Percentiles rank a stretch among this genome's conserved stretches.
Evolutionary conservation across 2,113 vertebrate genomes (phyloP).

Genomic region (Prolemur simus): DNA sequence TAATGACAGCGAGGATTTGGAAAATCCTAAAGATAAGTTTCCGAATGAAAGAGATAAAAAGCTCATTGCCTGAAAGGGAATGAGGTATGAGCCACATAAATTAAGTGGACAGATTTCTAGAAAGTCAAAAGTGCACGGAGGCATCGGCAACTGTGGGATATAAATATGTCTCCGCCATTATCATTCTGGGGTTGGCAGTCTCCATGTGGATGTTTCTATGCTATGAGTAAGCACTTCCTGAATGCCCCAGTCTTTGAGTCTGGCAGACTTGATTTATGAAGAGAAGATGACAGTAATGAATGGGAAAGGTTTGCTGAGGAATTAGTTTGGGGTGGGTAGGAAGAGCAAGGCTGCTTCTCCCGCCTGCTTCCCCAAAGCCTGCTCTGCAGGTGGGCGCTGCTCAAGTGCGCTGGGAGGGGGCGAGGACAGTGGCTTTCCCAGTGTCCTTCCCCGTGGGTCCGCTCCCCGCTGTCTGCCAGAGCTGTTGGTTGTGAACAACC

Average conservation of each 20-base stretch:
- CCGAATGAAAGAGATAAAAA: conserved; percentile 82
- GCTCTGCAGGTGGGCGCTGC: not conserved
- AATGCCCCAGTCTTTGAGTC: conserved; percentile 57
- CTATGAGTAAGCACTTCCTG: conserved; percentile 79
- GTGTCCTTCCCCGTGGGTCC: not conserved
- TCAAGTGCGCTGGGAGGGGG: accelerated
- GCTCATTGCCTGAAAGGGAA: conserved; percentile 81
- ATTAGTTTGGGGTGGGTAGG: not conserved
- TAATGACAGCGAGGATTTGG: conserved; percentile 70
- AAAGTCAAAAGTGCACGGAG: conserved; percentile 62
- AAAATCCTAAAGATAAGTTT: conserved; percentile 79
- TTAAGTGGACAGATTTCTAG: conserved; percentile 74
- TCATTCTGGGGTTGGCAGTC: conserved; percentile 32
- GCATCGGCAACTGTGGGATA: conserved; percentile 39
- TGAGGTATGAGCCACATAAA: conserved; percentile 81
- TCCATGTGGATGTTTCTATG: conserved; percentile 58
- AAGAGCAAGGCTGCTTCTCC: not conserved
- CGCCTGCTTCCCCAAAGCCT: not conserved
- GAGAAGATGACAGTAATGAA: not conserved
- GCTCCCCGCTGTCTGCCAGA: not conserved
- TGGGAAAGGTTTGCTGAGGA: not conserved
- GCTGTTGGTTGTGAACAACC: not conserved
- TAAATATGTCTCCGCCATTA: conserved; percentile 60
- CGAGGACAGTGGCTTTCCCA: not conserved
- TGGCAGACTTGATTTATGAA: conserved; percentile 49